Evolutionary conservation across 2,797 vertebrate genomes (phyloP), one percentile per base, ranked within the genome.

Genomic region (Rhinogobio ventralis): DNA sequence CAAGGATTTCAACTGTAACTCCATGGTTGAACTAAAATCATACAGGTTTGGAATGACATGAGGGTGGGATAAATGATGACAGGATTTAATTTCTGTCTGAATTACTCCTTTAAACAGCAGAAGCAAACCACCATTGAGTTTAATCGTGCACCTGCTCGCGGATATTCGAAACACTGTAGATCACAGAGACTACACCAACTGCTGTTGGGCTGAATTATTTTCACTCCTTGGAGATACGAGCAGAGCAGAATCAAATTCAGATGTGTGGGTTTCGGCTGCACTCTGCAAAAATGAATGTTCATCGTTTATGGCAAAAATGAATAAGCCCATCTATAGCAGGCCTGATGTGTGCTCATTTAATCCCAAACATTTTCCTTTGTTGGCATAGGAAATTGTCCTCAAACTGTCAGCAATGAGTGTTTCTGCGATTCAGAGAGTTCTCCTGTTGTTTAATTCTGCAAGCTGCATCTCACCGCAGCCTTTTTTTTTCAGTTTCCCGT

Each of bases 371-470:
- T 86, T 89, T 74, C 19, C 42, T 78, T 60, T 86, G 57, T 79
- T 74, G 79, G 79, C 74, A n/a, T 82, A 30, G 79, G 51, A 86
- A 89, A 86, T 85, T 51, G 78, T 83, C 82, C 81, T 69, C 46
- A 46, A 82, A 90, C 86, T 89, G 74, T 89, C 85, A 86, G 49
- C 15, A 79, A 57, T 46, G 66, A 64, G 85, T 73, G 62, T 71
- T 84, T 83, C 60, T 82, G 53, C 10, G 62, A 82, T 83, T 46
- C 78, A 78, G 79, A 74, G 71, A 25, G 51, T 88, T 86, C 30
- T 82, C 71, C 55, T 57, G 69, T 80, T 82, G 85, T 86, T 86
- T 85, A 66, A 68, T 84, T 82, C 66, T 36, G 8, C 45, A 77
- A 69, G 80, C 49, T 42, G 45, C 71, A 76, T 81, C 68, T 28